Evolutionary conservation across 2,113 vertebrate species (phyloP).

Genomic region (Phyllopteryx taeniolatus): DNA sequence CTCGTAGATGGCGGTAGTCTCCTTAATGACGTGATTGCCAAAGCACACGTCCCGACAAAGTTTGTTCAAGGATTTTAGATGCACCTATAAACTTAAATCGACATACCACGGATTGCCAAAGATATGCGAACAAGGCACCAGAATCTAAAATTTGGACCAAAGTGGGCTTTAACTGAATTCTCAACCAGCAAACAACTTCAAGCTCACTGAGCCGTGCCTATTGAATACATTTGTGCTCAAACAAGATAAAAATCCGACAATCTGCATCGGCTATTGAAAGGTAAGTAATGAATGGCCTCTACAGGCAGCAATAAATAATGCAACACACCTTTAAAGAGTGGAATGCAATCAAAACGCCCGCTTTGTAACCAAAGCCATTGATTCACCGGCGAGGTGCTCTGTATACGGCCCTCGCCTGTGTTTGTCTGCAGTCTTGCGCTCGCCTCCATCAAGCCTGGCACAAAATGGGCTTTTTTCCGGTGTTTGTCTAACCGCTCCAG

Average conservation of each 20-base stretch:
- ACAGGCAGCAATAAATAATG: constrained; percentile 57
- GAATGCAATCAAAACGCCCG: constrained; percentile 34
- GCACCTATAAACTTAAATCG: neutral
- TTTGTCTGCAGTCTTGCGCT: constrained; percentile 1
- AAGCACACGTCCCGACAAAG: no score
- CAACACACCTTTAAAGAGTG: constrained; percentile 38
- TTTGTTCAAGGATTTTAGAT: no score
- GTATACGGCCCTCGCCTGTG: neutral
- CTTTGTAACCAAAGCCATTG: constrained; percentile 33
- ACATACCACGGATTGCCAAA: no score
- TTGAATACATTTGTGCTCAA: constrained; percentile 53
- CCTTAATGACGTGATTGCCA: neutral
- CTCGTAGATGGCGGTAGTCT: neutral
- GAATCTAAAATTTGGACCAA: no score
- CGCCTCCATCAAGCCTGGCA: neutral
- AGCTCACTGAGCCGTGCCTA: constrained; percentile 53
- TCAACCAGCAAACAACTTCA: constrained; percentile 35
- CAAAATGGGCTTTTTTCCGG: neutral
- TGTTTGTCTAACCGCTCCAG: neutral
- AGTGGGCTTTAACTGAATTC: neutral
- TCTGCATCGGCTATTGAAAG: constrained; percentile 57
- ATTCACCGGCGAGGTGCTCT: constrained; percentile 18
- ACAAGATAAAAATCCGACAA: constrained; percentile 66
- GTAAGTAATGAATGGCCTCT: constrained; percentile 59
- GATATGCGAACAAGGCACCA: no score